A percentile compares a stretch with the other conserved stretches of the same genome.
These are phyloP conservation scores for Ethmia dodecea DNA, from an alignment of 2,888 invertebrate genomes.

Conservation along the genomic window DNA sequence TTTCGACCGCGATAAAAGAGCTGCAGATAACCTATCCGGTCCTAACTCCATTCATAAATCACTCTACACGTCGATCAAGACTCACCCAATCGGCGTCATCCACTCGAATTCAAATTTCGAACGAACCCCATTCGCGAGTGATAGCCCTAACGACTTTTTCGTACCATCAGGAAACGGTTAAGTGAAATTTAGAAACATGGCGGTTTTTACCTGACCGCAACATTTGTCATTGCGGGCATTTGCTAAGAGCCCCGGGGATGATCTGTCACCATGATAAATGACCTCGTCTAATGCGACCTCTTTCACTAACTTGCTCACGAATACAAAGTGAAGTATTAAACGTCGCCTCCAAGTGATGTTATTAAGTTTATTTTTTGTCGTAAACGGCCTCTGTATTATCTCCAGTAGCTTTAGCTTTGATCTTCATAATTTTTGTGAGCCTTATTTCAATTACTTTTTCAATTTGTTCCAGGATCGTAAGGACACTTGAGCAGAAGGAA, in stretches of 20 bases:
- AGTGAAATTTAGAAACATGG: slow-evolving; percentile 47
- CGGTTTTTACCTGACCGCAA: slow-evolving; percentile 64
- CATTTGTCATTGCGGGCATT: slow-evolving; percentile 54
- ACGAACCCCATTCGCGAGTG: slow-evolving; percentile 1
- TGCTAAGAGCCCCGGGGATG: slow-evolving; percentile 43
- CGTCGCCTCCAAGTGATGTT: slow-evolving; percentile 16
- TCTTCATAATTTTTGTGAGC: slow-evolving; percentile 1
- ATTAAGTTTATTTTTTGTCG: slow-evolving; percentile 22
- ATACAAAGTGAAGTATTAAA: slow-evolving; percentile 22
- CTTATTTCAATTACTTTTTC: slow-evolving; percentile 9
- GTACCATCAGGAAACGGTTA: slow-evolving; percentile 33
- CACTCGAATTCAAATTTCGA: slow-evolving; percentile 20
- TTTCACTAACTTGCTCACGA: slow-evolving; percentile 37
- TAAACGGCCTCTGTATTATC: slow-evolving; percentile 6
- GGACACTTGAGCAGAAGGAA: slow-evolving; percentile 1
- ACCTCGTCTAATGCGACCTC: slow-evolving; percentile 47
- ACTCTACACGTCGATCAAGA: slow-evolving; percentile 13
- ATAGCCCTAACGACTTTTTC: not conserved
- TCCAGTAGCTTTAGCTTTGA: not conserved
- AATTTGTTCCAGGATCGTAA: slow-evolving; percentile 11
- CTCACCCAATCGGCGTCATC: slow-evolving; percentile 3
- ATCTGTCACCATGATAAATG: slow-evolving; percentile 70
- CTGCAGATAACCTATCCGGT: slow-evolving; percentile 13
- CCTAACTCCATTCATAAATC: slow-evolving; percentile 18
- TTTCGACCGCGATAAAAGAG: slow-evolving; percentile 18